Conservation (phyloP, 2,797 vertebrate genomes). For the Cryptoprocta ferox region DNA sequence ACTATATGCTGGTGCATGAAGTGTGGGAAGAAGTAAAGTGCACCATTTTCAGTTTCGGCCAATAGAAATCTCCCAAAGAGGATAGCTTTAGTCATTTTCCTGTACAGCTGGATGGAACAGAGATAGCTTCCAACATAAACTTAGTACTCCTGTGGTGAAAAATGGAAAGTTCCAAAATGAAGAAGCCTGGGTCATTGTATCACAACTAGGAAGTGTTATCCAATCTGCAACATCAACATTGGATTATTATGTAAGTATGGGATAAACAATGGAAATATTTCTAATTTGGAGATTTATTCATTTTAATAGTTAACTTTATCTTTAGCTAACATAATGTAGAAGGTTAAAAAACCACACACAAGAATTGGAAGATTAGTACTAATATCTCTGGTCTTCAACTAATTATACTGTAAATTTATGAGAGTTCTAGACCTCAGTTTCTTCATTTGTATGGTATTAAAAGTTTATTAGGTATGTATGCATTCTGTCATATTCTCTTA, state of each 20-base stretch:
- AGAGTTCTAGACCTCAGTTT: neutral
- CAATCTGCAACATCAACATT: neutral
- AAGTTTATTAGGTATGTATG: neutral
- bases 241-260: neutral
- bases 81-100: neutral
- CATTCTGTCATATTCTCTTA: neutral
- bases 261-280: neutral
- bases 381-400: neutral
- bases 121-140: neutral
- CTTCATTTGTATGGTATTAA: neutral
- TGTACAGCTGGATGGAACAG: neutral
- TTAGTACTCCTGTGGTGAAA: neutral
- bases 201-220: neutral
- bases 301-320: neutral
- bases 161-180: neutral
- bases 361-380: neutral
- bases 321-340: neutral
- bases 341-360: neutral
- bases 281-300: neutral
- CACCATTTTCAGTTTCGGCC: neutral
- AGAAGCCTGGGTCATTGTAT: neutral
- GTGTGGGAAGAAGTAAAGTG: neutral
- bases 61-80: neutral
- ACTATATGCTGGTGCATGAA: neutral
- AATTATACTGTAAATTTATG: neutral